phyloP scores from a whole-genome alignment of 2,888 invertebrate genomes.

The Polia nebulosa region DNA sequence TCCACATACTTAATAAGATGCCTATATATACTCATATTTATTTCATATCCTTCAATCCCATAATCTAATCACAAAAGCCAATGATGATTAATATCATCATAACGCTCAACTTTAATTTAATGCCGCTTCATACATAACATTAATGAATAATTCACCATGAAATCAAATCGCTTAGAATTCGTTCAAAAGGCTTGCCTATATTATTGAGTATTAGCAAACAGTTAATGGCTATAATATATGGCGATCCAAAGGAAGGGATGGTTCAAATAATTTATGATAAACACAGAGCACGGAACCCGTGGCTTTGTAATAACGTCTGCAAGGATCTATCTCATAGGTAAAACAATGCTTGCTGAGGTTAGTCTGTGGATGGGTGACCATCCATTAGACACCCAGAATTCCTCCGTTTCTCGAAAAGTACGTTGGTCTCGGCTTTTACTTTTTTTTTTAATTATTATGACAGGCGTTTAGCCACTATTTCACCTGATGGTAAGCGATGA shows the following conservation, averaged over 20 bases:
- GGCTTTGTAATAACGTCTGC: too few relatives aligned
- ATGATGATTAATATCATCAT: conserved; percentile 41
- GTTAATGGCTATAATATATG: conserved; percentile 56
- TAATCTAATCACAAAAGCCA: conserved; percentile 32
- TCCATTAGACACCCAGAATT: too few relatives aligned
- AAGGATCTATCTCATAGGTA: too few relatives aligned
- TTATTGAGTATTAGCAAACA: conserved; percentile 48
- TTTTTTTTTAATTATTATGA: too few relatives aligned
- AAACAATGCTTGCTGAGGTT: not conserved
- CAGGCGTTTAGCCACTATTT: too few relatives aligned
- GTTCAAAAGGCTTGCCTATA: conserved; percentile 52
- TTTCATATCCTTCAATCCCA: conserved; percentile 9
- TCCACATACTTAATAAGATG: conserved; percentile 7
- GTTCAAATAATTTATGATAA: conserved; percentile 59
- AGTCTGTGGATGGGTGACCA: not conserved
- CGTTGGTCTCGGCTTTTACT: too few relatives aligned
- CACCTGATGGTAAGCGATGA: too few relatives aligned
- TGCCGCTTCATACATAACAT: conserved; percentile 33
- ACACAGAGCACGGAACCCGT: conserved; percentile 7
- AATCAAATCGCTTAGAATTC: conserved; percentile 63
- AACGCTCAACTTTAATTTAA: conserved; percentile 46
- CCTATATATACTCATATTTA: not conserved
- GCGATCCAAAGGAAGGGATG: conserved; percentile 42
- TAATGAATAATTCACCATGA: conserved; percentile 64
- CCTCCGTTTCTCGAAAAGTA: too few relatives aligned